Base-by-base conservation (phyloP, 2,113 vertebrate genomes). In the Microcebus jonahi region DNA sequence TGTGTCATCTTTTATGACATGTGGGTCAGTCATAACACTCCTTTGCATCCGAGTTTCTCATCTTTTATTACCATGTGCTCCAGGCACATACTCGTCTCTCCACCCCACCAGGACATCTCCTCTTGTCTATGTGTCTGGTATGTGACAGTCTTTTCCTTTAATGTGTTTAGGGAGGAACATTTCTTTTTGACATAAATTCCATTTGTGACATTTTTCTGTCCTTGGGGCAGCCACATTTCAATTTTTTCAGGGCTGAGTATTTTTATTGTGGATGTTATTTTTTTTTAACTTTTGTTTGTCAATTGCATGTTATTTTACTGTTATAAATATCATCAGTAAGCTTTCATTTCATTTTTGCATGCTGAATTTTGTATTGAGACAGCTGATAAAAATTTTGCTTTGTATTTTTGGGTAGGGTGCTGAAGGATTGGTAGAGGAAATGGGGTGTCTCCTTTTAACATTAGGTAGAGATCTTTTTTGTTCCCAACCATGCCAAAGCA, bases 121-220 rank as follows among this genome's bases (percentile, higher is more conserved):
- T 88, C 59, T 31, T 29, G 39, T 90, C 65, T 67, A 29, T 50
- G 50, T 88, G 95, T 96, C 96, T 91, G 21, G 31, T 34, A 4
- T 48, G 82, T 96, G 95, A 93, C 97, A 97, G 86, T 17, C 55
- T 94, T 95, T 94, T 25, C 50, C 34, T 96, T 84, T 96, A 68
- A 45, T 80, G 85, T 93, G 73, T 87, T 97, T 59, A 89, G 67
- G 82, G 86, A 97, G 79, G 86, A 15, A 79, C 42, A 75, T 83
- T 34, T 79, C 81, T 83, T 91, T 86, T 65, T 36, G 2, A 23
- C 36, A 4, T 59, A 82, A 76, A 53, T 94, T 85, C 55, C 21
- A 21, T 75, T 81, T 81, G 61, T 97, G 96, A 97, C 94, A 95
- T 85, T 90, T 91, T 95, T 82, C 57, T 88, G 57, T 79, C 94